These are phyloP conservation scores for Eucriotettix oculatus DNA, from an alignment of 2,888 invertebrate species.

Conservation along the genomic window DNA sequence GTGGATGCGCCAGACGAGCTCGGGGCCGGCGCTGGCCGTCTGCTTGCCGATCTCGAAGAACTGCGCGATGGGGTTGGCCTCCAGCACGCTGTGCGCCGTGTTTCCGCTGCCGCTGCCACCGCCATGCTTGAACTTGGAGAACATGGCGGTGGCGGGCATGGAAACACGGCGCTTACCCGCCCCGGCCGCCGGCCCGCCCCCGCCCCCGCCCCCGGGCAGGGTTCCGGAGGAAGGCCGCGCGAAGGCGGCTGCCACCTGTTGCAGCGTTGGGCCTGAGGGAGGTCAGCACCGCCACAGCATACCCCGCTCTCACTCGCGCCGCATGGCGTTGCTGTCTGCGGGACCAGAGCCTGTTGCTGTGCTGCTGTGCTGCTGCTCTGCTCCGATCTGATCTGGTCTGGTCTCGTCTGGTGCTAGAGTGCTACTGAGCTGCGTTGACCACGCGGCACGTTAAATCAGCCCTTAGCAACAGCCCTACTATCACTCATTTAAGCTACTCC, in stretches of 20 bases:
- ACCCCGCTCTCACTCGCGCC: not conserved
- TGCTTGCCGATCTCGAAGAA: conserved; percentile 77
- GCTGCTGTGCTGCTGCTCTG: no score
- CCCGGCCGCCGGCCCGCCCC: not conserved
- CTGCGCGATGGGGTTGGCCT: conserved; percentile 70
- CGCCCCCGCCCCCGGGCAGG: not conserved
- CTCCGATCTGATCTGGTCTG: no score
- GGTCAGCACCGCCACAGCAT: not conserved
- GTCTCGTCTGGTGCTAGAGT: no score
- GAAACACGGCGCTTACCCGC: not conserved
- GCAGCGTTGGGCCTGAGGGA: not conserved
- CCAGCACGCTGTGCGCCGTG: conserved; percentile 36
- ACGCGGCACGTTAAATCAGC: no score
- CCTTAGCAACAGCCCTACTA: no score
- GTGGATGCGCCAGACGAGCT: conserved; percentile 80
- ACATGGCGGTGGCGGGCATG: conserved; percentile 41
- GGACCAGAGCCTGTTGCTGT: no score
- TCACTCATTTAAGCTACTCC: no score
- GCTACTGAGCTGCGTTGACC: no score
- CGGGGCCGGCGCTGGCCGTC: conserved; percentile 67
- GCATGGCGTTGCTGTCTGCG: no score
- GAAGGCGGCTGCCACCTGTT: not conserved
- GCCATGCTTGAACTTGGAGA: conserved; percentile 50
- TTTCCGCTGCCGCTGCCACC: conserved; percentile 22
- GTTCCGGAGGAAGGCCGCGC: not conserved